Evolutionary conservation across 2,797 vertebrate species (phyloP).

Genomic region (Mormyrops boulengeri): DNA sequence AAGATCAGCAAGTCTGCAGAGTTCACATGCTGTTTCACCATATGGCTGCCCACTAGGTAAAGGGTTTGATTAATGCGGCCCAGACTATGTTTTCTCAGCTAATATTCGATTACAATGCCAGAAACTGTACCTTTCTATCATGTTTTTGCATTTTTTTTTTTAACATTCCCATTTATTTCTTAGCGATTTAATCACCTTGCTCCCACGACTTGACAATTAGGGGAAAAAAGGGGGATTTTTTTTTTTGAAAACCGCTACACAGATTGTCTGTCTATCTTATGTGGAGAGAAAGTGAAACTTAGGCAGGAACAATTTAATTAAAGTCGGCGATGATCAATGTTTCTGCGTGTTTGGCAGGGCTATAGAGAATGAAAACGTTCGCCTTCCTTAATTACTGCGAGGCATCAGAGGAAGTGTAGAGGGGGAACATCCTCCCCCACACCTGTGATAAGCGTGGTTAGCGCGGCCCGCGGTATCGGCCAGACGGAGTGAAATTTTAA

Average conservation of each 20-base stretch:
- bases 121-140: conserved; percentile 46
- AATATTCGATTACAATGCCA: conserved; percentile 93
- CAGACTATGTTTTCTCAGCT: conserved; percentile 79
- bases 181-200: neutral
- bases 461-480: neutral
- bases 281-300: neutral
- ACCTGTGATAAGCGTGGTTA: neutral
- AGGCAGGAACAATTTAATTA: conserved; percentile 16
- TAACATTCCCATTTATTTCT: conserved; percentile 9
- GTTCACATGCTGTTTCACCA: conserved; percentile 98
- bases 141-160: conserved; percentile 11
- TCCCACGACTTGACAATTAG: neutral
- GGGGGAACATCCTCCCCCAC: neutral
- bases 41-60: conserved; percentile 99
- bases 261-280: neutral
- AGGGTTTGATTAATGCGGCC: conserved; percentile 99
- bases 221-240: neutral
- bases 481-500: neutral
- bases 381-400: neutral
- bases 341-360: conserved; percentile 13
- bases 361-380: neutral
- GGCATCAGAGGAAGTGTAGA: neutral
- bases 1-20: conserved; percentile 99
- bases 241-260: conserved; percentile 3
- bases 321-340: neutral